Conservation (phyloP, 2,888 invertebrate genomes). For the Cyclophora albipunctata region DNA sequence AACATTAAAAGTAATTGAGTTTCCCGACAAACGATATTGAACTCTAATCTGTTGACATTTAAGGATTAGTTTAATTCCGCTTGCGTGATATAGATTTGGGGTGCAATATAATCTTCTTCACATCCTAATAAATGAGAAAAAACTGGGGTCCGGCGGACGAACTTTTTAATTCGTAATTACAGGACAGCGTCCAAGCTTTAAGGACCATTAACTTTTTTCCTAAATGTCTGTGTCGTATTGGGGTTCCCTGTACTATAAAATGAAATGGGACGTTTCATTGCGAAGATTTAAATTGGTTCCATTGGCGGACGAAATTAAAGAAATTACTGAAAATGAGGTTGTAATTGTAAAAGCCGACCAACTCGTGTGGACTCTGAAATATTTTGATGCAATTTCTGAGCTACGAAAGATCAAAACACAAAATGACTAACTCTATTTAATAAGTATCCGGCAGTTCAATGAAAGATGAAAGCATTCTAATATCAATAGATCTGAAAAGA, state of each 20-base stretch:
- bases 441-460: no score
- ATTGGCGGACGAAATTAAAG: constrained; percentile 24
- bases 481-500: background rate
- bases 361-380: background rate
- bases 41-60: constrained; percentile 26
- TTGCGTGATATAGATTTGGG: constrained; percentile 38
- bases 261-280: constrained; percentile 53
- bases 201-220: constrained; percentile 72
- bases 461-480: background rate
- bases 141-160: constrained; percentile 63
- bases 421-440: no score
- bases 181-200: constrained; percentile 71
- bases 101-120: constrained; percentile 66
- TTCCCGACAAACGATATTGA: constrained; percentile 23
- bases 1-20: constrained; percentile 64
- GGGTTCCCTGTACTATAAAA: constrained; percentile 41
- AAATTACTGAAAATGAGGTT: constrained; percentile 13
- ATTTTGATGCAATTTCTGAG: no score
- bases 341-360: constrained; percentile 3
- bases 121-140: constrained; percentile 71
- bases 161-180: constrained; percentile 75
- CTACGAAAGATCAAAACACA: no score
- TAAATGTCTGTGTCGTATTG: constrained; percentile 56
- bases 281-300: constrained; percentile 51
- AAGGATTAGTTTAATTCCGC: constrained; percentile 18